These are phyloP conservation scores for Halichoerus grypus DNA, from an alignment of 2,113 vertebrate species.

Conservation along the genomic window DNA sequence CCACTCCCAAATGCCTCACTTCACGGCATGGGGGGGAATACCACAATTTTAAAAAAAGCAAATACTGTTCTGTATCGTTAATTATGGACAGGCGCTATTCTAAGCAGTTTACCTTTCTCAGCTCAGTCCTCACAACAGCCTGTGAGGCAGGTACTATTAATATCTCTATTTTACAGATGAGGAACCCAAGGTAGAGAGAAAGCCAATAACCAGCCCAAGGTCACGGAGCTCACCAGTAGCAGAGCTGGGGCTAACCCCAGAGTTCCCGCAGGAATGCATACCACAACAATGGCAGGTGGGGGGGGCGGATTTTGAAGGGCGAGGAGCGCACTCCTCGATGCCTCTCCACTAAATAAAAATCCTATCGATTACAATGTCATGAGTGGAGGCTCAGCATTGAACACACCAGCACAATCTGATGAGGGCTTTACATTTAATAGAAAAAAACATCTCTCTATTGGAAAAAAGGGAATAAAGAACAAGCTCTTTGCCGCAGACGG, in stretches of 20 bases:
- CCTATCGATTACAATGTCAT: background rate
- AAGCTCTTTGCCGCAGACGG: background rate
- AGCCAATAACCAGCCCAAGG: conserved; percentile 23
- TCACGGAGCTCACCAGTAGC: background rate
- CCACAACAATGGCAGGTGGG: background rate
- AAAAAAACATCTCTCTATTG: background rate
- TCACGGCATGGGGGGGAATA: background rate
- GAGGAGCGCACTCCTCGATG: background rate
- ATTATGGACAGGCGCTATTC: conserved; percentile 37
- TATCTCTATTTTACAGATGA: conserved; percentile 53
- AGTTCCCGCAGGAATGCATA: background rate
- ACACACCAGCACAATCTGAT: background rate
- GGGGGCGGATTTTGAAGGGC: background rate
- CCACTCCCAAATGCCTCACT: conserved; percentile 52
- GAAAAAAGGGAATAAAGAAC: background rate
- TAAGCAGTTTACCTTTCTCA: conserved; percentile 3
- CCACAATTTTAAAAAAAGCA: conserved; percentile 51
- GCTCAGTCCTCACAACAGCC: background rate
- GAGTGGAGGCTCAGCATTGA: background rate
- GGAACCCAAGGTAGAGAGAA: conserved; percentile 51
- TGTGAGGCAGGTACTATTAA: background rate
- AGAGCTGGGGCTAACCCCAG: background rate
- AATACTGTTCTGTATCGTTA: background rate
- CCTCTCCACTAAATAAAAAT: conserved; percentile 33
- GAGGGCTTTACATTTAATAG: conserved; percentile 47